These are phyloP conservation scores for Drosophila pallidifrons DNA, from an alignment of 1,140 invertebrate genomes.

Conservation along the genomic window DNA sequence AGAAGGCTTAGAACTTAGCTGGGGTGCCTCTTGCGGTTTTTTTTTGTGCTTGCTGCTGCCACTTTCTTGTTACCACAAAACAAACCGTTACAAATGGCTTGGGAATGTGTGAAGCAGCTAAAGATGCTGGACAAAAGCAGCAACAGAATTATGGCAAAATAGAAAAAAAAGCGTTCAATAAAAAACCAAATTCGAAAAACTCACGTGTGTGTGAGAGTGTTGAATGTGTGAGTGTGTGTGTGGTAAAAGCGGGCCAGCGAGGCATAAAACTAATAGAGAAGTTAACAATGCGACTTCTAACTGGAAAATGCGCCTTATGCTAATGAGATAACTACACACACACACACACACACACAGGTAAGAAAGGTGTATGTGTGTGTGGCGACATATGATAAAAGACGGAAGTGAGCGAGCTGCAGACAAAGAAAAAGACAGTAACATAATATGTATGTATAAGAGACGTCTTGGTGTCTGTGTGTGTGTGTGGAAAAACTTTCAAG, in stretches of 20 bases:
- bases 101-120: constrained; percentile 47
- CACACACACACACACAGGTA: not conserved
- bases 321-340: constrained; percentile 58
- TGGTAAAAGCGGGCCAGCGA: constrained; percentile 26
- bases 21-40: constrained; percentile 11
- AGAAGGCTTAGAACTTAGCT: constrained; percentile 9
- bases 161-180: constrained; percentile 51
- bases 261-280: constrained; percentile 39
- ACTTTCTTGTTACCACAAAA: constrained; percentile 47
- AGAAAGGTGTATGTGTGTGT: constrained; percentile 13
- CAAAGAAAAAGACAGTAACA: constrained; percentile 66
- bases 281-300: constrained; percentile 52
- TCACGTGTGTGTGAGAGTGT: not conserved
- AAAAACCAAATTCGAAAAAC: constrained; percentile 32
- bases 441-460: constrained; percentile 34
- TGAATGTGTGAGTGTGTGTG: not conserved
- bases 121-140: constrained; percentile 42
- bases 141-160: constrained; percentile 37
- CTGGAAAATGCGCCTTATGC: constrained; percentile 72
- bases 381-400: constrained; percentile 64
- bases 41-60: constrained; percentile 4
- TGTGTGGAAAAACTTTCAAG: constrained; percentile 60
- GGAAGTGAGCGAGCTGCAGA: constrained; percentile 67
- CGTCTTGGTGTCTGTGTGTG: constrained; percentile 7
- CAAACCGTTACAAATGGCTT: constrained; percentile 72